phyloP scores from a whole-genome alignment of 2,797 vertebrate species.

The Lophotriccus pileatus region DNA sequence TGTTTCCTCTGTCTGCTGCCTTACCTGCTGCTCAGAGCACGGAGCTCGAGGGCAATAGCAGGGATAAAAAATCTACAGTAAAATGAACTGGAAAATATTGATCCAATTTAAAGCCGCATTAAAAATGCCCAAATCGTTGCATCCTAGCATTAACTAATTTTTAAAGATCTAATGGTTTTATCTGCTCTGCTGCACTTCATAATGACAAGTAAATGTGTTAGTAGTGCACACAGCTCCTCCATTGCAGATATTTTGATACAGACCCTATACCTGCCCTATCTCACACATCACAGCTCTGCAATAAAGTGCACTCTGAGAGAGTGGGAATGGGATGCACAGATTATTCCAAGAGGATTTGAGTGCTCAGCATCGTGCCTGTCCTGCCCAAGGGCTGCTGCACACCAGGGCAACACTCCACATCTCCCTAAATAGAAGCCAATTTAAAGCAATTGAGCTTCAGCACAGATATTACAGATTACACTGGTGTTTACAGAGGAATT shows the following conservation, averaged over 20 bases:
- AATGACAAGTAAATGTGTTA: slow-evolving; percentile 58
- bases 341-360: not conserved
- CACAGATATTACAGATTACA: not conserved
- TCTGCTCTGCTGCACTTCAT: slow-evolving; percentile 63
- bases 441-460: not conserved
- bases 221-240: not conserved
- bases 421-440: not conserved
- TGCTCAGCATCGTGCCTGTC: not conserved
- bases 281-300: not conserved
- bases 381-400: not conserved
- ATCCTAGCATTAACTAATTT: slow-evolving; percentile 68
- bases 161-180: slow-evolving; percentile 56
- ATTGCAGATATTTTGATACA: not conserved
- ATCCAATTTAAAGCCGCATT: slow-evolving; percentile 62
- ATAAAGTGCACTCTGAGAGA: not conserved
- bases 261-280: not conserved
- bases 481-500: not conserved
- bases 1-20: not conserved
- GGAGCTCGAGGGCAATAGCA: not conserved
- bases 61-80: slow-evolving; percentile 41
- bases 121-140: slow-evolving; percentile 61
- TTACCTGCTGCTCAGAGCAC: not conserved
- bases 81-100: slow-evolving; percentile 68
- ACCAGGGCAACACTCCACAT: not conserved
- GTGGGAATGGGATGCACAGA: not conserved